Percentiles rank a stretch among this genome's conserved stretches.
Evolutionary conservation across 1,140 invertebrate genomes (phyloP).

Genomic region (Brachystomella parvula): DNA sequence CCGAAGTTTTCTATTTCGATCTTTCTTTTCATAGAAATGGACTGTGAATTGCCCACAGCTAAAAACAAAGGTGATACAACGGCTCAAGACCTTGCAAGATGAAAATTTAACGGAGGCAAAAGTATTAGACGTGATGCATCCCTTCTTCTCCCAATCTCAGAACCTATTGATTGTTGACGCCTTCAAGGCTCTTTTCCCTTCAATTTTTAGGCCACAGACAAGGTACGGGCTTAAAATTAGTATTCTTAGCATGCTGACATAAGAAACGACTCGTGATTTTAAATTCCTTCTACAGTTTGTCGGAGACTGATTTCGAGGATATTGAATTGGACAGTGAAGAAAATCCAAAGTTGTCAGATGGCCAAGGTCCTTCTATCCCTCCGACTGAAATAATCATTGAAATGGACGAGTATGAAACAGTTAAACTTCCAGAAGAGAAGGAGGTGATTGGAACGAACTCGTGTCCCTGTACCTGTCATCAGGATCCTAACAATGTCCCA

Average conservation of each 20-base stretch:
- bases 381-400: not conserved
- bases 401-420: constrained; percentile 19
- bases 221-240: constrained; percentile 13
- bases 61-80: constrained; percentile 28
- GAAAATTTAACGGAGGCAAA: constrained; percentile 25
- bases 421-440: constrained; percentile 33
- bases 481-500: constrained; percentile 14
- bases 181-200: constrained; percentile 28
- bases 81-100: constrained; percentile 20
- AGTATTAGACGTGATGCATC: constrained; percentile 21
- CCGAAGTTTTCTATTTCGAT: not conserved
- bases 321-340: constrained; percentile 32
- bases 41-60: constrained; percentile 29
- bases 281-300: constrained; percentile 15
- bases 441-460: constrained; percentile 23
- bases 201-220: constrained; percentile 30
- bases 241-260: not conserved
- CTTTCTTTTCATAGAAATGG: constrained; percentile 25
- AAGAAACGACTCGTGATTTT: constrained; percentile 2
- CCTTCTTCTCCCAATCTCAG: constrained; percentile 20
- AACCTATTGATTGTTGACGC: constrained; percentile 31
- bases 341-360: not conserved
- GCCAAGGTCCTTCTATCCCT: not conserved
- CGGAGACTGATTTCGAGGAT: constrained; percentile 31
- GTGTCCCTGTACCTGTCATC: constrained; percentile 33